These are phyloP conservation scores for Ophioderma brevispina DNA, from an alignment of 35 echinoderm and acorn worm genomes.

Conservation along the genomic window DNA sequence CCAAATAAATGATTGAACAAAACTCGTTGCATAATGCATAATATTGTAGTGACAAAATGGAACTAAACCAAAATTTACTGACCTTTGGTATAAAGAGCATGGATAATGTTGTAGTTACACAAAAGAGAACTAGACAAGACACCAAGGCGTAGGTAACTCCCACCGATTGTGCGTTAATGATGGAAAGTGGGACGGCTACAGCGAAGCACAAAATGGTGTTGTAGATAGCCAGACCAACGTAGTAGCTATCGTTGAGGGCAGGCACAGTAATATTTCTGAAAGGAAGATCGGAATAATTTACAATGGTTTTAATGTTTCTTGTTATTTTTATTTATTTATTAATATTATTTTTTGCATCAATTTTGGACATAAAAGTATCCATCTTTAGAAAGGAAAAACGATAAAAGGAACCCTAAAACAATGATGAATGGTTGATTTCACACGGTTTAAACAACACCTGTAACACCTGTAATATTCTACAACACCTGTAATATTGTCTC, in stretches of 20 bases:
- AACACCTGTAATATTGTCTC: too few species aligned
- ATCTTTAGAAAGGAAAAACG: too few species aligned
- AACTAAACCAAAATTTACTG: constrained; percentile 8
- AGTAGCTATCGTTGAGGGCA: constrained; percentile 79
- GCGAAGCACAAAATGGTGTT: constrained; percentile 72
- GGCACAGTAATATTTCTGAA: constrained; percentile 76
- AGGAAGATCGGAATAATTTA: neutral
- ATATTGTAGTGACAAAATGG: too few species aligned
- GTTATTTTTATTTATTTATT: neutral
- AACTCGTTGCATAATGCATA: too few species aligned
- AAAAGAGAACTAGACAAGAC: constrained; percentile 75
- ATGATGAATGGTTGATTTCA: too few species aligned
- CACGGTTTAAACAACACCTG: too few species aligned
- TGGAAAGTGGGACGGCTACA: constrained; percentile 75
- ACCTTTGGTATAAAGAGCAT: constrained; percentile 94
- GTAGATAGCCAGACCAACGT: constrained; percentile 90
- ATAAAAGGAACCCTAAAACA: neutral
- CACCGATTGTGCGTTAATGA: constrained; percentile 52
- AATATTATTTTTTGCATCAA: neutral
- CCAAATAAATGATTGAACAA: too few species aligned
- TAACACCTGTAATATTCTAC: too few species aligned
- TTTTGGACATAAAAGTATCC: neutral
- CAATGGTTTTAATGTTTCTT: neutral
- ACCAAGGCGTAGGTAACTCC: constrained; percentile 74
- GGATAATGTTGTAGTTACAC: constrained; percentile 67